Conservation (phyloP, 1,140 invertebrate species). For the Nixonia krombeini region DNA sequence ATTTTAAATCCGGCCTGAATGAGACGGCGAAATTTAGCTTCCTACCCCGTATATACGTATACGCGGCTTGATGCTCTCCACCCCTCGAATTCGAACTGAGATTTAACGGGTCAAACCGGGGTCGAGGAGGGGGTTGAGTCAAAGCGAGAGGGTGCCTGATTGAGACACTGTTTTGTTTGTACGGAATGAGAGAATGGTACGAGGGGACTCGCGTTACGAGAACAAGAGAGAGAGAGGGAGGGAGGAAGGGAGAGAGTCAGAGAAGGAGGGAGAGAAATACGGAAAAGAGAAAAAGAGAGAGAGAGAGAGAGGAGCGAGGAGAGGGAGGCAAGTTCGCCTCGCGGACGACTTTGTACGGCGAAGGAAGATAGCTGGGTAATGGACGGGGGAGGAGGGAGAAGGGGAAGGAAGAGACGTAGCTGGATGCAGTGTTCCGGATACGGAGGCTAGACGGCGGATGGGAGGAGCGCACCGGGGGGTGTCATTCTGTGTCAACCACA, state of each 20-base stretch:
- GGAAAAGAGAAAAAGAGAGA: constrained; percentile 16
- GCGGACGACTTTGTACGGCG: constrained; percentile 10
- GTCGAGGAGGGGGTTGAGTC: constrained; percentile 46
- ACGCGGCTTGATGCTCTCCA: constrained; percentile 46
- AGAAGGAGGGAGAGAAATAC: constrained; percentile 5
- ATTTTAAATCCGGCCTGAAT: constrained; percentile 65
- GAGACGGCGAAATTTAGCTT: constrained; percentile 40
- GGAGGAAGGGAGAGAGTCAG: not conserved
- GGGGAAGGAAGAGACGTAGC: constrained; percentile 23
- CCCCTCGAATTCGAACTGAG: constrained; percentile 58
- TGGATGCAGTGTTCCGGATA: constrained; percentile 28
- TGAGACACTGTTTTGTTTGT: constrained; percentile 70
- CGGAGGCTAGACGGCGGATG: constrained; percentile 21
- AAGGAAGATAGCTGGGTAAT: constrained; percentile 15
- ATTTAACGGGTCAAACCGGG: constrained; percentile 68
- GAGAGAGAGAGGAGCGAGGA: not conserved
- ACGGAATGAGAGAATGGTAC: constrained; percentile 36
- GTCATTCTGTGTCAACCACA: constrained; percentile 70
- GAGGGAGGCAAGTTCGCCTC: not conserved
- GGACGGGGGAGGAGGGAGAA: constrained; percentile 14
- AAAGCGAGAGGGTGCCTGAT: constrained; percentile 64
- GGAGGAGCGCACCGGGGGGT: constrained; percentile 48
- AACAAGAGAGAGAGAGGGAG: constrained; percentile 18
- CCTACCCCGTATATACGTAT: constrained; percentile 14
- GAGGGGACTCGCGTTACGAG: too few species aligned